These are phyloP conservation scores for Scophthalmus maximus DNA, from an alignment of 2,113 vertebrate species.

Conservation along the genomic window DNA sequence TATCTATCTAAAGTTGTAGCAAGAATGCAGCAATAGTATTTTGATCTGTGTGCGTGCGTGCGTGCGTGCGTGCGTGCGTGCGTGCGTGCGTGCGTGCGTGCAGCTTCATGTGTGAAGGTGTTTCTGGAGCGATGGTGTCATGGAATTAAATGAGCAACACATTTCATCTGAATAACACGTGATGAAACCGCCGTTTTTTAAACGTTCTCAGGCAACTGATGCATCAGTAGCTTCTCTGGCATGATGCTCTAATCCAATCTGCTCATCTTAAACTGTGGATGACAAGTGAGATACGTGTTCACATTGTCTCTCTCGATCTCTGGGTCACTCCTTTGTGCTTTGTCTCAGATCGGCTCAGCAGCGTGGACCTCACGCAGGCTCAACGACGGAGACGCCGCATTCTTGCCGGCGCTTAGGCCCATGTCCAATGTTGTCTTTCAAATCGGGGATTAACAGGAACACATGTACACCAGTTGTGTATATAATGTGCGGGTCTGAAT, in stretches of 20 bases:
- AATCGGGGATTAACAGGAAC: slow-evolving; percentile 70
- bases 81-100: neutral
- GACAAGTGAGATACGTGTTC: slow-evolving; percentile 20
- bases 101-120: slow-evolving; percentile 6
- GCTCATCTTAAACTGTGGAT: slow-evolving; percentile 24
- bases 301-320: slow-evolving; percentile 27
- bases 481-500: slow-evolving; percentile 41
- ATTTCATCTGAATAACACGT: neutral
- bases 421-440: slow-evolving; percentile 67
- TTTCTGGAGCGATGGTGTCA: slow-evolving; percentile 14
- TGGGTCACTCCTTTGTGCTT: slow-evolving; percentile 25
- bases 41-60: neutral
- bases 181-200: slow-evolving; percentile 26
- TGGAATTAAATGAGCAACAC: slow-evolving; percentile 6
- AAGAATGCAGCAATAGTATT: neutral
- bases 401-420: slow-evolving; percentile 33
- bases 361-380: slow-evolving; percentile 58
- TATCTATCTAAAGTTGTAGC: neutral
- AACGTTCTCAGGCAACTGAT: slow-evolving; percentile 18
- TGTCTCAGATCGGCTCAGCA: slow-evolving; percentile 21
- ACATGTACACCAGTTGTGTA: slow-evolving; percentile 67
- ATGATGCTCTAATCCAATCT: slow-evolving; percentile 14
- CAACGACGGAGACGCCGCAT: slow-evolving; percentile 37
- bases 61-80: neutral
- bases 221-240: slow-evolving; percentile 27